These are phyloP conservation scores for Choloepus hoffmanni DNA, from an alignment of 2,113 vertebrate genomes.

Conservation along the genomic window DNA sequence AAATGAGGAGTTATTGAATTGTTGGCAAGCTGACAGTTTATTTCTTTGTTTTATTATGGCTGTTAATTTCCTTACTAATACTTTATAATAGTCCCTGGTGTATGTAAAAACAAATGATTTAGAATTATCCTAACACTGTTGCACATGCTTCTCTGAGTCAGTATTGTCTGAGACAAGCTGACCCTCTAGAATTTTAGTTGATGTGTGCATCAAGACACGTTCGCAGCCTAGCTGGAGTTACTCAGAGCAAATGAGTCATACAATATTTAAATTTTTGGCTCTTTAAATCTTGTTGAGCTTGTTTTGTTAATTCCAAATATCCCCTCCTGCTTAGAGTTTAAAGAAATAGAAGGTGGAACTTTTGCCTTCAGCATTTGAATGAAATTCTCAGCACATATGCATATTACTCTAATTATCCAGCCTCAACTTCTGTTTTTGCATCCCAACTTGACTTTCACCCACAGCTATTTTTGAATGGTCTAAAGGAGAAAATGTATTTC, in stretches of 20 bases:
- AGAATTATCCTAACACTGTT: neutral
- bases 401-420: neutral
- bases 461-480: neutral
- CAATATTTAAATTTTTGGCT: constrained; percentile 49
- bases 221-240: constrained; percentile 63
- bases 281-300: constrained; percentile 34
- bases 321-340: constrained; percentile 1
- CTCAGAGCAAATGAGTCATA: constrained; percentile 79
- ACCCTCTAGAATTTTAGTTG: constrained; percentile 14
- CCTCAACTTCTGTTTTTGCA: neutral
- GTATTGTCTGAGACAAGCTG: constrained; percentile 60
- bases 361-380: neutral
- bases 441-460: neutral
- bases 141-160: constrained; percentile 67
- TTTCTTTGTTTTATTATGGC: constrained; percentile 77
- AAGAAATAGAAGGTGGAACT: neutral
- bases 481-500: neutral
- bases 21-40: constrained; percentile 67
- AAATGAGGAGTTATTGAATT: constrained; percentile 49
- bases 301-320: constrained; percentile 35
- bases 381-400: constrained; percentile 34
- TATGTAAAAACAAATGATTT: constrained; percentile 67
- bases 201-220: constrained; percentile 66
- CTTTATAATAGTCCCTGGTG: constrained; percentile 59
- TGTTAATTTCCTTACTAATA: constrained; percentile 76